phyloP scores from a whole-genome alignment of 2,888 invertebrate genomes.

The Leptinotarsa peninsularis region DNA sequence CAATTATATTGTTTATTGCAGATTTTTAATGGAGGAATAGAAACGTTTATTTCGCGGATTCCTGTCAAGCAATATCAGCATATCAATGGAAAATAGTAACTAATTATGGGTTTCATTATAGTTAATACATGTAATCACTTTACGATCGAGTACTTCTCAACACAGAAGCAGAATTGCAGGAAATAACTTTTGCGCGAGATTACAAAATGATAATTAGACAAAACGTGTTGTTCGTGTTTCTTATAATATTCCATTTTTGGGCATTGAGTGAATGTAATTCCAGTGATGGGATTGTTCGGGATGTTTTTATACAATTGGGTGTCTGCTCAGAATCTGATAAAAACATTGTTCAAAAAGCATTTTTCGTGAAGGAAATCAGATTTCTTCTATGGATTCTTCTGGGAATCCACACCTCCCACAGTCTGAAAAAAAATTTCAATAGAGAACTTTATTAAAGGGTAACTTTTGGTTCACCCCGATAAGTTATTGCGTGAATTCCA shows the following conservation, averaged over 20 bases:
- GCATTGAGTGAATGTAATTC: not conserved
- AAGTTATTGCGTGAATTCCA: no score
- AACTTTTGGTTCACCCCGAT: no score
- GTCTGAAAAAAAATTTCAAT: no score
- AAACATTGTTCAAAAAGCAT: no score
- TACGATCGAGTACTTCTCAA: not conserved
- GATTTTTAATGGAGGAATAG: conserved; percentile 1
- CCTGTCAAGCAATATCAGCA: not conserved
- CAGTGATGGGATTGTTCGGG: no score
- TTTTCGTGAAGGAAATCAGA: no score
- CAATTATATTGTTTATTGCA: not conserved
- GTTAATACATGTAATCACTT: conserved; percentile 3
- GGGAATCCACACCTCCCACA: no score
- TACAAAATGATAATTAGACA: not conserved
- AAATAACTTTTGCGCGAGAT: not conserved
- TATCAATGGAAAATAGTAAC: conserved; percentile 2
- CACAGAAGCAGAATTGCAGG: not conserved
- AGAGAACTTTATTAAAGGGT: no score
- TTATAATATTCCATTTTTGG: not conserved
- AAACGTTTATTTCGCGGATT: conserved; percentile 3
- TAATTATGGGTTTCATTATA: conserved; percentile 8
- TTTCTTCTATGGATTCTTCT: no score
- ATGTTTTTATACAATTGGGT: no score
- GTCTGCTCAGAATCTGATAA: no score
- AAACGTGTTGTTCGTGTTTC: not conserved